A percentile compares a stretch with the other conserved stretches of the same genome.
Evolutionary conservation across 2,113 vertebrate species (phyloP).

Genomic region (Geococcyx californianus): DNA sequence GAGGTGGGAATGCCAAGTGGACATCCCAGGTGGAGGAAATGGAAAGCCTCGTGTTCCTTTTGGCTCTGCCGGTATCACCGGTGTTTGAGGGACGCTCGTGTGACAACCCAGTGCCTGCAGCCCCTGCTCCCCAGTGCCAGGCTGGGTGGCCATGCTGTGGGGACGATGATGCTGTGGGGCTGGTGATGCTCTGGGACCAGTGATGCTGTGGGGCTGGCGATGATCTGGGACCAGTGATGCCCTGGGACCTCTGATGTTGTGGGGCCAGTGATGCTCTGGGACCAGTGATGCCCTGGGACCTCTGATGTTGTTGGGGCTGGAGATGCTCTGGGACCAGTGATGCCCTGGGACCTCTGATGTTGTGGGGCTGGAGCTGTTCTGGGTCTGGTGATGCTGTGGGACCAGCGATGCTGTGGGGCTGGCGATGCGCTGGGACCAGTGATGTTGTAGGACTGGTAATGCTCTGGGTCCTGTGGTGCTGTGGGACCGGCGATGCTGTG

Average conservation of each 20-base stretch:
- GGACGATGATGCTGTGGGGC: no score
- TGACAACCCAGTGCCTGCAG: rapidly evolving
- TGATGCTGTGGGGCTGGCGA: not conserved
- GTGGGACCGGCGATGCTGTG: no score
- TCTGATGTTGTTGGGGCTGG: rapidly evolving
- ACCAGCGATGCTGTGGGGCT: no score
- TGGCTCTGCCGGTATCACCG: rapidly evolving
- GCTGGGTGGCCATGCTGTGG: not conserved
- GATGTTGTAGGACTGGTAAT: no score
- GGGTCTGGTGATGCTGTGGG: no score
- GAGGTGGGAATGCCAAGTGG: rapidly evolving
- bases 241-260: not conserved
- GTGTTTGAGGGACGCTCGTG: rapidly evolving
- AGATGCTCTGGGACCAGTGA: no score
- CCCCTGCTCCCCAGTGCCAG: not conserved
- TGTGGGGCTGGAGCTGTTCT: not conserved
- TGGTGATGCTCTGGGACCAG: not conserved
- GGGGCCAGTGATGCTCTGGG: not conserved
- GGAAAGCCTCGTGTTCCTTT: not conserved
- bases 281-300: no score
- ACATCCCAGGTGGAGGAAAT: not conserved
- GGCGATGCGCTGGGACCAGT: no score
- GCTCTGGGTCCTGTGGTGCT: no score
- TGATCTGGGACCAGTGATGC: rapidly evolving
- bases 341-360: not conserved